These are phyloP conservation scores for Drosophila lacteicornis DNA, from an alignment of 1,140 invertebrate genomes.

Conservation along the genomic window DNA sequence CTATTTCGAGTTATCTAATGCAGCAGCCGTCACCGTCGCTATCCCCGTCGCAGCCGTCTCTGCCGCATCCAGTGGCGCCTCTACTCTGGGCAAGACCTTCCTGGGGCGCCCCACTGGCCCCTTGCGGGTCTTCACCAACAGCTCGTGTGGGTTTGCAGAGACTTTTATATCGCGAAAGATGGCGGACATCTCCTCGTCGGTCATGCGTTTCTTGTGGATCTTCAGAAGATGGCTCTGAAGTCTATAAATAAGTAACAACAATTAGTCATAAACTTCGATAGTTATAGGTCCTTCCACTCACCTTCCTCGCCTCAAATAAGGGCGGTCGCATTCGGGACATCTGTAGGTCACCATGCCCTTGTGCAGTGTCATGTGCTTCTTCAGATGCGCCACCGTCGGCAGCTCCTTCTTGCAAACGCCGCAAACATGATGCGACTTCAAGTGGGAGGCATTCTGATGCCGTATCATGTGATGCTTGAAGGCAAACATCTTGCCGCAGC, in stretches of 20 bases:
- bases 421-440: conserved; percentile 44
- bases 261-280: not conserved
- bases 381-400: conserved; percentile 37
- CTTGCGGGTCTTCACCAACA: conserved; percentile 13
- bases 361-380: conserved; percentile 51
- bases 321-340: conserved; percentile 62
- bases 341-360: conserved; percentile 39
- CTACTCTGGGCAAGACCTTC: not conserved
- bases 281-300: conserved; percentile 26
- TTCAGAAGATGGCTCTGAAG: conserved; percentile 51
- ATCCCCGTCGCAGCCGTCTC: not conserved
- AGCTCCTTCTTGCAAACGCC: conserved; percentile 52
- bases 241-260: conserved; percentile 22
- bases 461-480: conserved; percentile 74
- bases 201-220: conserved; percentile 51
- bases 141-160: conserved; percentile 26
- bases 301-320: conserved; percentile 58
- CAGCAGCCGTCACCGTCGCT: not conserved
- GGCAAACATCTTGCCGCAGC: conserved; percentile 65
- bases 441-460: conserved; percentile 67
- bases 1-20: conserved; percentile 19
- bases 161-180: conserved; percentile 26
- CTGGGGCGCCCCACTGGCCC: not conserved
- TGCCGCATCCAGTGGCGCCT: not conserved
- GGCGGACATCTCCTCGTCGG: conserved; percentile 43